Evolutionary conservation across 2,888 invertebrate species (phyloP), one percentile per base, ranked within the genome.

Genomic region (Thecophora atra): DNA sequence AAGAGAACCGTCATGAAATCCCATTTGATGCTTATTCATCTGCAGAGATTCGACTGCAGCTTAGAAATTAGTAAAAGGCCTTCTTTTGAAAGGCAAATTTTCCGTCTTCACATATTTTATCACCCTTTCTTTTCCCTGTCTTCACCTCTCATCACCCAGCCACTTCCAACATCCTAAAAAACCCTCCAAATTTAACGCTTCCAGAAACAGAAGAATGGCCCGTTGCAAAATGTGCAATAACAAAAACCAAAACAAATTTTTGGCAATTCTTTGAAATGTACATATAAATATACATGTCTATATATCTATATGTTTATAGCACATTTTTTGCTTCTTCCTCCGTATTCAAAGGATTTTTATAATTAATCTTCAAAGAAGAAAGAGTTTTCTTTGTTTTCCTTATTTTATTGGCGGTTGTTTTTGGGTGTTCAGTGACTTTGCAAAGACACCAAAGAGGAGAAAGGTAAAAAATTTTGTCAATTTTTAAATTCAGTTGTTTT

Each of bases 331-430:
- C 66, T 70, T 64, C 64, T 60, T 64, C 37, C 68, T 73, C 37
- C 11, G 71, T 75, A 67, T 81, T 78, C 83, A 83, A 82, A 81
- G 79, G 78, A 79, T 79, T 77, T 76, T 77, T 75, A 80, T 81
- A 81, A 83, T 83, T 82, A 82, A 82, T 78, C 81, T 80, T 82
- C 83, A 81, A 82, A 81, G 81, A 81, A 63, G 62, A 54, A 51
- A 17, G 21, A 54, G 8, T 58, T 58, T 26, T 58, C 4, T 26
- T 56, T 67, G 30, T 67, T 56, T 56, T 28, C 30, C 24, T 47
- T 63, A 47, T 30, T n/a, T n/a, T n/a, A n/a, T n/a, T n/a, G n/a
- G n/a, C n/a, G n/a, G 26, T 30, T 51, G n/a, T 62, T 42, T 21
- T 62, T 65, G 2, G 65, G 60, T 72, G 60, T 44, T 21, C n/a